These are phyloP conservation scores for Callorhinus ursinus DNA, from an alignment of 2,113 vertebrate genomes.

Conservation along the genomic window DNA sequence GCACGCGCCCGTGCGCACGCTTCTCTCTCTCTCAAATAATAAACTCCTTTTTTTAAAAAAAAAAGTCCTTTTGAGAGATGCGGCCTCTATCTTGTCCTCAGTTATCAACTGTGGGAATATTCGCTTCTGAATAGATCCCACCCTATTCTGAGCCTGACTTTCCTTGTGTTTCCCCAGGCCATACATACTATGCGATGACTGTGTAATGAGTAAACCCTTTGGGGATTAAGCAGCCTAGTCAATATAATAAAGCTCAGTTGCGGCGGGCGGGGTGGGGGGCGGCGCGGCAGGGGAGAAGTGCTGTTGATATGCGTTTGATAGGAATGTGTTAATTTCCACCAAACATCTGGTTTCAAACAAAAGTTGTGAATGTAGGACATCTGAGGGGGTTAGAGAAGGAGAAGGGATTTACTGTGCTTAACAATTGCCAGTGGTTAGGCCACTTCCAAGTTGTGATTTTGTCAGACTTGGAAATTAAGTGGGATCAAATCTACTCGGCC, in stretches of 20 bases:
- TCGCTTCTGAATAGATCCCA: neutral
- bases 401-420: slow-evolving; percentile 72
- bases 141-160: slow-evolving; percentile 40
- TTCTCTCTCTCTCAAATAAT: neutral
- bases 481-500: slow-evolving; percentile 48
- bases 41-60: neutral
- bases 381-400: slow-evolving; percentile 58
- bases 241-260: neutral
- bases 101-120: slow-evolving; percentile 51
- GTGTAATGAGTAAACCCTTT: slow-evolving; percentile 31
- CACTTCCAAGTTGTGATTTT: slow-evolving; percentile 76
- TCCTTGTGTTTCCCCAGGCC: neutral
- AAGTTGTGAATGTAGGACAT: slow-evolving; percentile 58
- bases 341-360: slow-evolving; percentile 66
- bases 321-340: slow-evolving; percentile 61
- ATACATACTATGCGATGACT: neutral
- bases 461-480: slow-evolving; percentile 76
- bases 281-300: neutral
- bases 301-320: slow-evolving; percentile 61
- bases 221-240: slow-evolving; percentile 17
- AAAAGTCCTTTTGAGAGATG: slow-evolving; percentile 49
- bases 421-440: slow-evolving; percentile 65
- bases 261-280: neutral
- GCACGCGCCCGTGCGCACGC: too few species aligned
- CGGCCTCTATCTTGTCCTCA: neutral